Evolutionary conservation across 2,888 invertebrate species (phyloP).

Genomic region (Malthinus flaveolus): DNA sequence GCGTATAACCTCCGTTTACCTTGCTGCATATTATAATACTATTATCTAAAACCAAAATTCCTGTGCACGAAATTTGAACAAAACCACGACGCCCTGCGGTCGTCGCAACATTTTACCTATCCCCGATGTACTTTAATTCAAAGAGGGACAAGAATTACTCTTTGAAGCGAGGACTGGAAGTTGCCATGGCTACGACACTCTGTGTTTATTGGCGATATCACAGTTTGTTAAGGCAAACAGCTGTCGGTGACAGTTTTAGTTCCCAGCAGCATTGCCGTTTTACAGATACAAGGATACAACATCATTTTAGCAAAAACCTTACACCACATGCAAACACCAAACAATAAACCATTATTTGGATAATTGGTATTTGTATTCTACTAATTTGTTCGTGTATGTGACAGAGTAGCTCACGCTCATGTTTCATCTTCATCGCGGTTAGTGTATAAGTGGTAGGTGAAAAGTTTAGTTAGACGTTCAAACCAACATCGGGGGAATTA

Average conservation of each 20-base stretch:
- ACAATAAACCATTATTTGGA: slow-evolving; percentile 37
- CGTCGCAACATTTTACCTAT: slow-evolving; percentile 24
- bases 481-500: no score
- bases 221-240: slow-evolving; percentile 47
- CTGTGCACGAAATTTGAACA: slow-evolving; percentile 28
- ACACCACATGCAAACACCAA: slow-evolving; percentile 39
- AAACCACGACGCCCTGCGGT: slow-evolving; percentile 26
- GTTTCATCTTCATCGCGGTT: not conserved
- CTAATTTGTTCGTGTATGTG: slow-evolving; percentile 2
- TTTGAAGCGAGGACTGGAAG: slow-evolving; percentile 31
- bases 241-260: slow-evolving; percentile 45
- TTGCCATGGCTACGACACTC: slow-evolving; percentile 41
- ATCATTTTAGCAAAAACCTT: slow-evolving; percentile 33
- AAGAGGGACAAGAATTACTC: slow-evolving; percentile 21
- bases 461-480: no score
- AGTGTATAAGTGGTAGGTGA: no score
- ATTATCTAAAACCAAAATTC: slow-evolving; percentile 28
- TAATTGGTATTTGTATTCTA: slow-evolving; percentile 34
- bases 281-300: slow-evolving; percentile 28
- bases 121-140: slow-evolving; percentile 23
- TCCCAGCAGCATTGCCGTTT: slow-evolving; percentile 42
- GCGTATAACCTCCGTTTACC: slow-evolving; percentile 22
- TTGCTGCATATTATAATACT: slow-evolving; percentile 23
- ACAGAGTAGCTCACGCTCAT: slow-evolving; percentile 2
- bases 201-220: slow-evolving; percentile 49